Evolutionary conservation across 2,113 vertebrate species (phyloP).

Genomic region (Rhodinocichla rosea): DNA sequence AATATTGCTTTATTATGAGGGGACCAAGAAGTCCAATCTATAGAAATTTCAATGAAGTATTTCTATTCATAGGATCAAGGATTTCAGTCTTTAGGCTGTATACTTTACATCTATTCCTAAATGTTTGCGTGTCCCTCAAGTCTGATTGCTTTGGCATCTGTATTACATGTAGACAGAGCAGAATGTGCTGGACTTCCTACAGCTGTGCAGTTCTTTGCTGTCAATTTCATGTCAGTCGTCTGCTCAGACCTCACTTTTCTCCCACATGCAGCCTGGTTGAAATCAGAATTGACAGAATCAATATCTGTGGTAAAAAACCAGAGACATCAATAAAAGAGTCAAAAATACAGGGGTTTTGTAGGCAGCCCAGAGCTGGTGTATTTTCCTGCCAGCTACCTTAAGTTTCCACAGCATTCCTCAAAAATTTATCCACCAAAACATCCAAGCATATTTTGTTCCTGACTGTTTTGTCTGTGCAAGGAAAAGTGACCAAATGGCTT

Average conservation of each 20-base stretch:
- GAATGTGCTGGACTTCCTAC: not conserved
- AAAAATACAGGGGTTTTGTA: not conserved
- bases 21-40: not conserved
- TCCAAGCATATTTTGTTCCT: not conserved
- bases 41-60: not conserved
- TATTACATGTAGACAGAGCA: not conserved
- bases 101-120: not conserved
- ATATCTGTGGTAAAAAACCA: not conserved
- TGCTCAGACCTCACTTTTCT: not conserved
- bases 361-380: not conserved
- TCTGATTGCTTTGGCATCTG: not conserved
- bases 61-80: not conserved
- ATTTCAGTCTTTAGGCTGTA: not conserved
- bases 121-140: not conserved
- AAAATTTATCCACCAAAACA: not conserved
- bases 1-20: not conserved
- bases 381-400: not conserved
- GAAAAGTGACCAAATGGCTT: not conserved
- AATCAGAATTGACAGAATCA: not conserved
- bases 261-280: not conserved
- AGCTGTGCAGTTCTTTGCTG: not conserved
- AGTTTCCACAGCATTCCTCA: not conserved
- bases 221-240: not conserved
- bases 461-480: not conserved
- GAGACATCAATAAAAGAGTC: not conserved